These are phyloP conservation scores for Himalopsyche kuldschensis DNA, from an alignment of 2,888 invertebrate genomes.

Conservation along the genomic window DNA sequence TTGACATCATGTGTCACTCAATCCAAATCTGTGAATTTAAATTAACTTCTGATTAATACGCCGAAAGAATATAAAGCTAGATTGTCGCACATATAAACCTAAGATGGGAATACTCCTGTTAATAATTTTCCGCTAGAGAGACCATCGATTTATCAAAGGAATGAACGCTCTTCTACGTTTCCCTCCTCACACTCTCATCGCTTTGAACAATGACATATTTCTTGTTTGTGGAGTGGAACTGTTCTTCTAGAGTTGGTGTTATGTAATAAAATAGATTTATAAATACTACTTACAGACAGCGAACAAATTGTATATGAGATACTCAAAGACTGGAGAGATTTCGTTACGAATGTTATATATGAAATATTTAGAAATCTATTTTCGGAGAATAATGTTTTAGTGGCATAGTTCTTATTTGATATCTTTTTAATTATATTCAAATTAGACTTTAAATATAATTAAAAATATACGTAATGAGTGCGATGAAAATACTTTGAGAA, in stretches of 20 bases:
- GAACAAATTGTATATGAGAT: background rate
- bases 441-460: background rate
- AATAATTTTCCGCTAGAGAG: slow-evolving; percentile 35
- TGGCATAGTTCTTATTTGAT: no score
- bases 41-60: background rate
- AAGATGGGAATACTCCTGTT: slow-evolving; percentile 26
- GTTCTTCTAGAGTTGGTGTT: background rate
- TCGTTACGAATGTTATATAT: no score
- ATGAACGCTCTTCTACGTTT: slow-evolving; percentile 3
- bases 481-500: background rate
- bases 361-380: no score
- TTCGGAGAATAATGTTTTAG: no score
- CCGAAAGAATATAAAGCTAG: background rate
- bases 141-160: slow-evolving; percentile 35
- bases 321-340: background rate
- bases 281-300: background rate
- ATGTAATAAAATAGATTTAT: background rate
- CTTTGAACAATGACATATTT: slow-evolving; percentile 1
- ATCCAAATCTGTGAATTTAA: background rate
- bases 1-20: background rate
- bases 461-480: background rate
- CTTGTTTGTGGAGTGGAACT: background rate
- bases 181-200: slow-evolving; percentile 14
- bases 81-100: slow-evolving; percentile 2
- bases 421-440: no score